A percentile compares a stretch with the other conserved stretches of the same genome.
Conservation (phyloP, 2,797 vertebrate species). For the Sebastes reedi region DNA sequence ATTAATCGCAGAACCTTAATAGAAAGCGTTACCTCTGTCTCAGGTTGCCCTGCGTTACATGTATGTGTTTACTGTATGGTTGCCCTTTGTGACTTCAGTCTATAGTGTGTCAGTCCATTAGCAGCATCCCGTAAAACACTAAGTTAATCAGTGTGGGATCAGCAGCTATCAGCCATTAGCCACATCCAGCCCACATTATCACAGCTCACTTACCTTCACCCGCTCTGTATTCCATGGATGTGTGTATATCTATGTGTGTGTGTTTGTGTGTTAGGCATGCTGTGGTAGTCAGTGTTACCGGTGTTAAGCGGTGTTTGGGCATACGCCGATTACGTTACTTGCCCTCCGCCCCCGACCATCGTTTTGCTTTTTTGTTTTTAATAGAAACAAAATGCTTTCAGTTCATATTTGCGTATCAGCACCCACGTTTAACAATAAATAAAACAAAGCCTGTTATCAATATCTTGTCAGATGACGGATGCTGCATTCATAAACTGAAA, state of each 20-base stretch:
- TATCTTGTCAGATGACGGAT: too few species aligned
- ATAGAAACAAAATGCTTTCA: too few species aligned
- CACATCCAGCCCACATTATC: slow-evolving; percentile 59
- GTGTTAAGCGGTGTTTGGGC: too few species aligned
- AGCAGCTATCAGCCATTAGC: slow-evolving; percentile 69
- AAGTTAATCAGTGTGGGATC: slow-evolving; percentile 63
- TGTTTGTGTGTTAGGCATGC: background rate
- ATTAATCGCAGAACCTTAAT: background rate
- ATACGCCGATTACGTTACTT: too few species aligned
- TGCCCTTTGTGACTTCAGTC: background rate
- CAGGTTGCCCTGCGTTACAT: background rate
- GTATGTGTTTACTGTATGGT: background rate
- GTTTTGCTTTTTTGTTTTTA: too few species aligned
- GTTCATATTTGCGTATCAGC: too few species aligned
- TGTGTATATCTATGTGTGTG: background rate
- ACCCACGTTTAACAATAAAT: too few species aligned
- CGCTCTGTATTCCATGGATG: background rate
- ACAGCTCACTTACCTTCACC: slow-evolving; percentile 42
- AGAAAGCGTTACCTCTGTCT: background rate
- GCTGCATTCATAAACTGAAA: too few species aligned
- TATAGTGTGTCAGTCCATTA: slow-evolving; percentile 45
- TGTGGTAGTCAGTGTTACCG: background rate
- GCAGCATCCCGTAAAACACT: slow-evolving; percentile 52
- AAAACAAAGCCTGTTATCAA: too few species aligned
- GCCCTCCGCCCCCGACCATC: too few species aligned